A percentile compares a stretch with the other conserved stretches of the same genome.
phyloP scores from a whole-genome alignment of 1,140 invertebrate genomes.

The Camponotus floridanus region DNA sequence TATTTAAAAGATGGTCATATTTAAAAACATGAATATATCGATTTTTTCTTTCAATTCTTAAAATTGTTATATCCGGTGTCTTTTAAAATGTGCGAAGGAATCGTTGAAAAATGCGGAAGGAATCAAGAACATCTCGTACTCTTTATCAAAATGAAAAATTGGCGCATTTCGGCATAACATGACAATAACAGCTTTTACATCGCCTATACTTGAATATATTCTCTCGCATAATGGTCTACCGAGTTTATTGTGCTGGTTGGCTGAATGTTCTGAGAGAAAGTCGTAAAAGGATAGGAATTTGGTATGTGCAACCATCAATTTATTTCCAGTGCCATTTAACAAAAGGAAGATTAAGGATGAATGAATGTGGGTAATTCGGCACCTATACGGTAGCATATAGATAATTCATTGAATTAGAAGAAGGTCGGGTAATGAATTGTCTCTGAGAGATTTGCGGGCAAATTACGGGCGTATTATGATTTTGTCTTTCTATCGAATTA shows the following conservation, averaged over 20 bases:
- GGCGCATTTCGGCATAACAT: not conserved
- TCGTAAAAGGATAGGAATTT: not conserved
- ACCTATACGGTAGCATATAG: slow-evolving; percentile 17
- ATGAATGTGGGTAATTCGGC: slow-evolving; percentile 42
- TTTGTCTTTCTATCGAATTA: not conserved
- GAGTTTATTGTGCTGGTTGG: slow-evolving; percentile 18
- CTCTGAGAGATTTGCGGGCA: not conserved
- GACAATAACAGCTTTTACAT: slow-evolving; percentile 26
- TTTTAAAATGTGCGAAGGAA: slow-evolving; percentile 19
- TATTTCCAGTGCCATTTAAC: slow-evolving; percentile 21
- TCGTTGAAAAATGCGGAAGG: slow-evolving; percentile 8
- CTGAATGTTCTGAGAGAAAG: slow-evolving; percentile 6
- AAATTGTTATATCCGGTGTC: not conserved
- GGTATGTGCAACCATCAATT: slow-evolving; percentile 23
- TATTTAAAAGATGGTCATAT: not conserved
- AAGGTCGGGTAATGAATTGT: slow-evolving; percentile 32
- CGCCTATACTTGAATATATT: not conserved
- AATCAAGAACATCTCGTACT: not conserved
- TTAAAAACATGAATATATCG: not conserved
- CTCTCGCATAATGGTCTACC: slow-evolving; percentile 16
- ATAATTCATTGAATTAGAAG: slow-evolving; percentile 47
- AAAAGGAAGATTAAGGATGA: slow-evolving; percentile 50
- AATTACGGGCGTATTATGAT: not conserved
- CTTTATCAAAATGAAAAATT: slow-evolving; percentile 30
- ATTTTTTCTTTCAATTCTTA: not conserved